These are phyloP conservation scores for Mizuhopecten yessoensis DNA, from an alignment of 1,140 invertebrate genomes.

Conservation along the genomic window DNA sequence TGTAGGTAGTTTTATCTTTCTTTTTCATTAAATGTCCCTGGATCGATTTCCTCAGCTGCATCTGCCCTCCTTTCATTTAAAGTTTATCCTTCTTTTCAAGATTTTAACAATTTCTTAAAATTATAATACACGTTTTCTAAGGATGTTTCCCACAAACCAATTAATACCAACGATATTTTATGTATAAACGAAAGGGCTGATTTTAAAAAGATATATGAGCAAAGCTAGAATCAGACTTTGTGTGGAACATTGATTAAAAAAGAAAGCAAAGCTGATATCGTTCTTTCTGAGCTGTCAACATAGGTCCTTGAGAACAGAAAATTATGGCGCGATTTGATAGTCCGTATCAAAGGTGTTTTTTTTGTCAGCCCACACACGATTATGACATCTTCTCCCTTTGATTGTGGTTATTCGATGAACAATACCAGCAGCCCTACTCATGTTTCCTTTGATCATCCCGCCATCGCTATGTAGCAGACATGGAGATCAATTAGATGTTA, in stretches of 20 bases:
- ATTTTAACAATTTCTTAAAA: no score
- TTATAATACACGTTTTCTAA: no score
- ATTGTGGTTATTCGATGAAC: not conserved
- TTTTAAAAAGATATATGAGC: no score
- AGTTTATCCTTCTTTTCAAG: no score
- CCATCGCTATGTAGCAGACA: not conserved
- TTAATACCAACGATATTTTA: no score
- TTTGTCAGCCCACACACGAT: not conserved
- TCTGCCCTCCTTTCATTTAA: no score
- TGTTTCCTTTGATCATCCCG: not conserved
- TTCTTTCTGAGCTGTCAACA: not conserved
- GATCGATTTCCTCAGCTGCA: no score
- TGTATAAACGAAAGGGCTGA: no score
- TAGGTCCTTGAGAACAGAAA: not conserved
- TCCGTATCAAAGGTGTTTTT: no score
- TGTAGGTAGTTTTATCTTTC: no score
- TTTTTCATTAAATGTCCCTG: no score
- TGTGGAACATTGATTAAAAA: not conserved
- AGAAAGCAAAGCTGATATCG: not conserved
- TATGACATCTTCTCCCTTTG: not conserved
- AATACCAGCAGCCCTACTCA: not conserved
- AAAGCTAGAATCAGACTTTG: not conserved
- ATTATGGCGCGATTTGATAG: not conserved
- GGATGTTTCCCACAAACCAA: no score
- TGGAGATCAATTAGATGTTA: not conserved